Evolutionary conservation across 2,113 vertebrate species (phyloP).

Genomic region (Telmatochromis brichardi): DNA sequence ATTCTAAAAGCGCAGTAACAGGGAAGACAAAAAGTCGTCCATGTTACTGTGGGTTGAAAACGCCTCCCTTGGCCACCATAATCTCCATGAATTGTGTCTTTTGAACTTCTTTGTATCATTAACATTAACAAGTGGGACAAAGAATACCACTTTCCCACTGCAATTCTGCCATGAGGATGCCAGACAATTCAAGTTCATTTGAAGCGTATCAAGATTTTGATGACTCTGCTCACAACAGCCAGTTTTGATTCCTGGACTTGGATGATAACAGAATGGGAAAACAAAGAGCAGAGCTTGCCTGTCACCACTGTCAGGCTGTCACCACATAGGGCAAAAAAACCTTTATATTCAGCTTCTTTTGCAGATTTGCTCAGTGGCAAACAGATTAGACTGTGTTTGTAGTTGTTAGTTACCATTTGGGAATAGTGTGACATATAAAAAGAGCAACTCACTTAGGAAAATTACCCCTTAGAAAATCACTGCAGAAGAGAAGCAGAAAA

Average conservation of each 20-base stretch:
- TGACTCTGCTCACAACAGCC: neutral
- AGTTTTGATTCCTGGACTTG: neutral
- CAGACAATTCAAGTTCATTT: neutral
- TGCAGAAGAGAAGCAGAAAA: neutral
- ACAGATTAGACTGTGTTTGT: neutral
- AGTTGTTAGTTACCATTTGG: neutral
- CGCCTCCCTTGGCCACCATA: too few relatives aligned
- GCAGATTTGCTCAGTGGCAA: neutral
- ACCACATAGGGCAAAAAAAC: neutral
- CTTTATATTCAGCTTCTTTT: neutral
- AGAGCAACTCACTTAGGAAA: neutral
- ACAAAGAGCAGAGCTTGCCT: neutral
- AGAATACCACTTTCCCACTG: neutral
- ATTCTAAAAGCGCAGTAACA: neutral
- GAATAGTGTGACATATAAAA: neutral
- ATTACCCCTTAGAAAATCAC: neutral
- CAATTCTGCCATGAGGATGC: neutral
- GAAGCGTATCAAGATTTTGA: neutral
- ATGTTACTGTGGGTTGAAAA: neutral
- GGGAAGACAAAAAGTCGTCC: neutral
- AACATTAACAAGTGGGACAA: neutral
- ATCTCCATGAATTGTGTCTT: neutral
- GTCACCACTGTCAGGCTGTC: neutral
- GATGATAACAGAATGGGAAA: neutral
- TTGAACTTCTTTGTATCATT: neutral